These are phyloP conservation scores for Lates calcarifer DNA, from an alignment of 2,113 vertebrate species.

Conservation along the genomic window DNA sequence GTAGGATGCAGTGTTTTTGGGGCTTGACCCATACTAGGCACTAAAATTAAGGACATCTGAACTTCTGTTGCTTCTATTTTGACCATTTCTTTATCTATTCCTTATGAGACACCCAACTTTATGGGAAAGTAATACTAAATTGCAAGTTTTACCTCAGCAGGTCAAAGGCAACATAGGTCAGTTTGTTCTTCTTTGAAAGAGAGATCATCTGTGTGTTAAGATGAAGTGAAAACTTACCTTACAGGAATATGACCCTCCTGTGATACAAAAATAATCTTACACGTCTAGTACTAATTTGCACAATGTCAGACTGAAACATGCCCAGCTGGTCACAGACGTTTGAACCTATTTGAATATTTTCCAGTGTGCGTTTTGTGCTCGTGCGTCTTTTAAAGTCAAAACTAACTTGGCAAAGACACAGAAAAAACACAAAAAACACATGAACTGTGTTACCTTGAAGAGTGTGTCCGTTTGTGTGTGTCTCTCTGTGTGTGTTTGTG, in stretches of 20 bases:
- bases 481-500: constrained; percentile 31
- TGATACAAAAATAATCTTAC: background rate
- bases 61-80: background rate
- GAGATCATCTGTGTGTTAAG: background rate
- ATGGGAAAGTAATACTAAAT: background rate
- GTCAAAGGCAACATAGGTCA: background rate
- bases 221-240: background rate
- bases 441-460: constrained; percentile 22
- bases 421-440: background rate
- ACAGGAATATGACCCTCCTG: background rate
- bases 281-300: background rate
- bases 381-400: background rate
- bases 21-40: background rate
- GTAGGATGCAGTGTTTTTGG: background rate
- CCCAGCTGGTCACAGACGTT: background rate
- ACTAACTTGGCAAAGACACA: background rate
- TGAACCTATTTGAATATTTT: background rate
- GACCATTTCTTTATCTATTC: background rate
- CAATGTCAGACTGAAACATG: background rate
- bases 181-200: background rate
- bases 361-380: background rate
- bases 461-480: background rate
- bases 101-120: background rate
- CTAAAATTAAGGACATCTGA: background rate
- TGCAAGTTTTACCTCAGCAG: background rate